Conservation (phyloP, 2,888 invertebrate genomes). For the Melieria picta region DNA sequence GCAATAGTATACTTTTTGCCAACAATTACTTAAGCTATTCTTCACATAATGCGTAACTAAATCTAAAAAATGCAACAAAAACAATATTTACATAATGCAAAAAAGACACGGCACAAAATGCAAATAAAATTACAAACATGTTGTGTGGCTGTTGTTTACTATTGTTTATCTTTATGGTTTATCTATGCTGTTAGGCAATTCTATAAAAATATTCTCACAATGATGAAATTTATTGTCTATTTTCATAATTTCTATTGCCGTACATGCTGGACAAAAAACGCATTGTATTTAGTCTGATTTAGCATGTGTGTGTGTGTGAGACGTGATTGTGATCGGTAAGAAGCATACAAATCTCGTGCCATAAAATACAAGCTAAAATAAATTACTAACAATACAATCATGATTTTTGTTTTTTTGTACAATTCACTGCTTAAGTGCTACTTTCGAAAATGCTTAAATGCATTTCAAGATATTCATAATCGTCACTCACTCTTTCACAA, state of each 20-base stretch:
- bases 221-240: too few species aligned
- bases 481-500: too few species aligned
- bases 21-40: too few species aligned
- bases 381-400: conserved; percentile 14
- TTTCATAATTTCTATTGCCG: too few species aligned
- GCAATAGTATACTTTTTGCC: neutral
- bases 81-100: conserved; percentile 23
- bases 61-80: conserved; percentile 27
- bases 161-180: neutral
- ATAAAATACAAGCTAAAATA: neutral
- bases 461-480: too few species aligned
- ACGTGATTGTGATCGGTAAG: too few species aligned
- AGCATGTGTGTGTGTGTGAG: neutral
- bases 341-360: too few species aligned
- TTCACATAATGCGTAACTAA: conserved; percentile 8
- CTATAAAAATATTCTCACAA: too few species aligned
- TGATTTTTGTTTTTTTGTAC: conserved; percentile 13
- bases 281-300: conserved; percentile 36
- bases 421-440: neutral
- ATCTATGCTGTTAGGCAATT: neutral
- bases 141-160: conserved; percentile 13
- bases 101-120: neutral
- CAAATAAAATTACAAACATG: too few species aligned
- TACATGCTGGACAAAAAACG: too few species aligned
- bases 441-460: too few species aligned